Evolutionary conservation across 1,140 invertebrate species (phyloP).

Genomic region (Zaprionus africanus): DNA sequence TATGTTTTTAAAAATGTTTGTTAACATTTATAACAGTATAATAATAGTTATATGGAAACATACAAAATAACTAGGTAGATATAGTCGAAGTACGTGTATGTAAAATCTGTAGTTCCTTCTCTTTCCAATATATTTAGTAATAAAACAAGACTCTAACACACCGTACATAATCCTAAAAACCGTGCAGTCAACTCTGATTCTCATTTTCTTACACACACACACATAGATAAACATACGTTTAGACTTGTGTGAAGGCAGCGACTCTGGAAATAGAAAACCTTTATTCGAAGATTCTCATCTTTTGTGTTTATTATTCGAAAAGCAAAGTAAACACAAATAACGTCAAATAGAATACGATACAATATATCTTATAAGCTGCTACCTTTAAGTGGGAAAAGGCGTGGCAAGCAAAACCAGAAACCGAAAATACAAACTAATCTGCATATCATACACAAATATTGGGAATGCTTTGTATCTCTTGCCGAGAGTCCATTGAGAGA

Average conservation of each 20-base stretch:
- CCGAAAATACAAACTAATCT: not conserved
- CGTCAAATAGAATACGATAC: not conserved
- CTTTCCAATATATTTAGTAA: too few relatives aligned
- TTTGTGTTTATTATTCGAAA: not conserved
- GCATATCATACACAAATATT: not conserved
- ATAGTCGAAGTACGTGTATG: too few relatives aligned
- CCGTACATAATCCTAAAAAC: too few relatives aligned
- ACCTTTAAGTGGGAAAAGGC: not conserved
- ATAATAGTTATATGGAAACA: too few relatives aligned
- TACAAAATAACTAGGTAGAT: too few relatives aligned
- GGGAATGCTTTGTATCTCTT: not conserved
- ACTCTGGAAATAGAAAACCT: not conserved
- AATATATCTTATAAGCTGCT: not conserved
- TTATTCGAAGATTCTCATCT: not conserved
- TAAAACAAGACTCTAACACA: too few relatives aligned
- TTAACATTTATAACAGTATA: too few relatives aligned
- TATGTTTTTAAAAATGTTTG: too few relatives aligned
- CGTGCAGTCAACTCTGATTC: too few relatives aligned
- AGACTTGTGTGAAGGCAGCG: not conserved
- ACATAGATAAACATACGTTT: too few relatives aligned
- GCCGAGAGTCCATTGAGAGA: not conserved
- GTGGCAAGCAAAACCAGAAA: not conserved
- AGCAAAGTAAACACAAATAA: not conserved
- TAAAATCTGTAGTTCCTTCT: too few relatives aligned
- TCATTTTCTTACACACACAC: too few relatives aligned